Conservation (phyloP, 2,113 vertebrate species). For the Dolichotis patagonum region DNA sequence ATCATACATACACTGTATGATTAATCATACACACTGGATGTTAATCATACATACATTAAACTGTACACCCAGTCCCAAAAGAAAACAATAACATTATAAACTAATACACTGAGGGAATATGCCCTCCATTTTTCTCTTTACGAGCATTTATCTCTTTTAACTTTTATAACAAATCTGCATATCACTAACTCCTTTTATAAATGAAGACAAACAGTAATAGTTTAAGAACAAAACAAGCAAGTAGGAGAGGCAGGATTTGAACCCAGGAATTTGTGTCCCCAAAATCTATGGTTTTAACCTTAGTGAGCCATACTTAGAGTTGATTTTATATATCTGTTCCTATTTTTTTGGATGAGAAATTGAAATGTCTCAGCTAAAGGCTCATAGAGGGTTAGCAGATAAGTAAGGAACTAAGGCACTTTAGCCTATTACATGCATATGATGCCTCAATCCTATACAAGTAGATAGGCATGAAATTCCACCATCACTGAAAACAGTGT, state of each 20-base stretch:
- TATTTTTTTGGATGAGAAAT: background rate
- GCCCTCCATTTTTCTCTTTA: background rate
- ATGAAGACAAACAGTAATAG: background rate
- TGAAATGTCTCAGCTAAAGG: slow-evolving; percentile 12
- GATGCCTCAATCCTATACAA: background rate
- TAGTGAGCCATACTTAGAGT: background rate
- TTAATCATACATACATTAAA: background rate
- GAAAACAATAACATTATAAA: background rate
- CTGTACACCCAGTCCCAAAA: background rate
- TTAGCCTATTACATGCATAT: background rate
- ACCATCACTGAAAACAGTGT: background rate
- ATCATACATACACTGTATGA: background rate
- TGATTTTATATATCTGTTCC: slow-evolving; percentile 3
- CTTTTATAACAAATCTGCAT: background rate
- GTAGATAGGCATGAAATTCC: background rate
- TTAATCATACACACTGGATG: no score
- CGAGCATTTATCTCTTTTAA: background rate
- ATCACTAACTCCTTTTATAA: background rate
- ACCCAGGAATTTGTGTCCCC: background rate
- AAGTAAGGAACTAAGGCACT: background rate
- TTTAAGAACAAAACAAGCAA: slow-evolving; percentile 34
- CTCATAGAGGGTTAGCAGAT: background rate
- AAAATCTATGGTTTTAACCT: background rate
- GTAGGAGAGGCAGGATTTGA: background rate
- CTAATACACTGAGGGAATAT: background rate